These are phyloP conservation scores for Drosophila kanapiae DNA, from an alignment of 1,140 invertebrate species.

Conservation along the genomic window DNA sequence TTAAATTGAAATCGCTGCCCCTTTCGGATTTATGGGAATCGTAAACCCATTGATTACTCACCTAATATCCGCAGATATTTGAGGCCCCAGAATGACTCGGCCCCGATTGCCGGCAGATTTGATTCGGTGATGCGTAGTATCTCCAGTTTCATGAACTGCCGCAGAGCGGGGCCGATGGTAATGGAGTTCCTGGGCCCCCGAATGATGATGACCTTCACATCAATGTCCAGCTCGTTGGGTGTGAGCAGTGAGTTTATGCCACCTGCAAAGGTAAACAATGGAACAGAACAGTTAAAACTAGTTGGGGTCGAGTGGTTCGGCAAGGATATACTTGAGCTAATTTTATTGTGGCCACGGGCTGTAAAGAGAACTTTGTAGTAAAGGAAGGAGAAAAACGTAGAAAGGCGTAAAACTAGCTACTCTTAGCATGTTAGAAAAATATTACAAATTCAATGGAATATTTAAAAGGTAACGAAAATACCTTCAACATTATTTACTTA, in stretches of 20 bases:
- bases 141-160: constrained; percentile 88
- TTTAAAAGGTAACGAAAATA: background rate
- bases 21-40: constrained; percentile 33
- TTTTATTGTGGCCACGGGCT: constrained; percentile 18
- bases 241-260: constrained; percentile 87
- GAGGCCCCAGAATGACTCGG: constrained; percentile 92
- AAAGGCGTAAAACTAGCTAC: background rate
- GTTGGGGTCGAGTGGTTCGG: constrained; percentile 23
- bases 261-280: constrained; percentile 86
- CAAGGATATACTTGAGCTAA: constrained; percentile 33
- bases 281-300: constrained; percentile 30
- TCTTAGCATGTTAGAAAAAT: background rate
- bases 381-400: background rate
- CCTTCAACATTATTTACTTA: too few species aligned
- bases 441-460: background rate
- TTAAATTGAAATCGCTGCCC: constrained; percentile 64
- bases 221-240: constrained; percentile 87
- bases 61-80: constrained; percentile 88
- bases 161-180: constrained; percentile 91
- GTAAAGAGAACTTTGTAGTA: background rate
- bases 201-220: constrained; percentile 89
- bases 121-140: constrained; percentile 92
- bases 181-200: constrained; percentile 90
- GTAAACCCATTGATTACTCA: constrained; percentile 77
- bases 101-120: constrained; percentile 91